Conservation (phyloP, 2,888 invertebrate species). For the Ephialtes manifestator region DNA sequence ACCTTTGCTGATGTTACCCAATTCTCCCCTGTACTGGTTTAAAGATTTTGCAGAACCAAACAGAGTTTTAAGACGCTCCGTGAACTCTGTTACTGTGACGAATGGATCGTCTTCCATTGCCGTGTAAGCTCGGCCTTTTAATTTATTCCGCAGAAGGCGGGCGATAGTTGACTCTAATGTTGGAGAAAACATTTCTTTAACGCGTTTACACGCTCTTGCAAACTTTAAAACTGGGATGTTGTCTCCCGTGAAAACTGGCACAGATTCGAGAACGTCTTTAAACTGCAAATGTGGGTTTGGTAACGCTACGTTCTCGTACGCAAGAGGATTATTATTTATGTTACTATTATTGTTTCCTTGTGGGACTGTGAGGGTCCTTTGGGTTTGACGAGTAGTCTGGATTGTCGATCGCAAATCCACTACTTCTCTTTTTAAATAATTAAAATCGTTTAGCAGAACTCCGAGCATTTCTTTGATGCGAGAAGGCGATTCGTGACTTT, state of each 20-base stretch:
- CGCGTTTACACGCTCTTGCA: constrained; percentile 34
- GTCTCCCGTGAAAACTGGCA: constrained; percentile 28
- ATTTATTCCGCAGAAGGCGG: constrained; percentile 24
- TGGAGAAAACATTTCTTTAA: not conserved
- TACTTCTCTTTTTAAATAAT: too few species aligned
- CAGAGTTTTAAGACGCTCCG: not conserved
- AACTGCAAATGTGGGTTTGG: not conserved
- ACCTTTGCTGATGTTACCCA: constrained; percentile 18
- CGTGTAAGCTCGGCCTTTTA: constrained; percentile 39
- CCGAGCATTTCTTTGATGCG: too few species aligned
- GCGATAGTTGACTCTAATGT: not conserved
- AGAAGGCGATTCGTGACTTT: too few species aligned
- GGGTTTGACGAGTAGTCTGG: too few species aligned
- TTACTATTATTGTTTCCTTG: too few species aligned
- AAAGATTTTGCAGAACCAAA: constrained; percentile 30
- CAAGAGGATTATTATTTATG: not conserved
- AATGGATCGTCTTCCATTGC: constrained; percentile 40
- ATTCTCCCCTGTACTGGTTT: constrained; percentile 41
- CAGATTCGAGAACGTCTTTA: constrained; percentile 15
- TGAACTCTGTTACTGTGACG: constrained; percentile 7
- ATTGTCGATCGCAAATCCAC: too few species aligned
- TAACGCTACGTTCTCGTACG: not conserved
- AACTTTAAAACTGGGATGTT: constrained; percentile 30
- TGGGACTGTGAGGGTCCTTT: too few species aligned
- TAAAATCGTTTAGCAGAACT: too few species aligned